These are phyloP conservation scores for Speoplatyrhinus poulsoni DNA, from an alignment of 2,113 vertebrate species.

Conservation along the genomic window DNA sequence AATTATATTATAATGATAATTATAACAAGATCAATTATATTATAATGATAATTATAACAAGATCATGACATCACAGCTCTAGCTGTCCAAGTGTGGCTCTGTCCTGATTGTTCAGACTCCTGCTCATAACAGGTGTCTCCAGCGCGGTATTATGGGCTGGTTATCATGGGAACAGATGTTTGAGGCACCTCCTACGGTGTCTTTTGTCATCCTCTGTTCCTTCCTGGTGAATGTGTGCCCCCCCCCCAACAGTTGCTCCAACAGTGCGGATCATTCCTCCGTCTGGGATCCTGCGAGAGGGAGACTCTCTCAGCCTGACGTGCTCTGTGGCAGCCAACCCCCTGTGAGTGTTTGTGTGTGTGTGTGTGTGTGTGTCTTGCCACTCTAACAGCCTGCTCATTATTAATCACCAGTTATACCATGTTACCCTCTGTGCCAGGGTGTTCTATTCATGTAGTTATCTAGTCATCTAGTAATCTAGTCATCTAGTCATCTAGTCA, in stretches of 20 bases:
- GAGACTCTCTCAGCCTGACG: slow-evolving; percentile 84
- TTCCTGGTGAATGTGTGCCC: slow-evolving; percentile 24
- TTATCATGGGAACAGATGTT: slow-evolving; percentile 67
- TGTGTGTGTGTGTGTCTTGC: slow-evolving; percentile 2
- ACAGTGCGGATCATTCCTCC: slow-evolving; percentile 85
- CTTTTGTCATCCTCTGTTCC: not conserved
- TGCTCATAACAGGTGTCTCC: slow-evolving; percentile 67
- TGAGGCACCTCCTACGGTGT: slow-evolving; percentile 31
- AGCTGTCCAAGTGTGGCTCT: too few species aligned
- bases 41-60: too few species aligned
- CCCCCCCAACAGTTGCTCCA: slow-evolving; percentile 79
- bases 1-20: too few species aligned
- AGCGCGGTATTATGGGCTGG: slow-evolving; percentile 38
- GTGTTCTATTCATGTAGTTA: not conserved
- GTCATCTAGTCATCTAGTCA: too few species aligned
- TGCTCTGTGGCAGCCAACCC: slow-evolving; percentile 87
- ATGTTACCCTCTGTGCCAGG: slow-evolving; percentile 28
- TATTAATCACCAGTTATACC: slow-evolving; percentile 69
- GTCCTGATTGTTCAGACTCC: slow-evolving; percentile 5
- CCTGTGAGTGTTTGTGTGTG: slow-evolving; percentile 77
- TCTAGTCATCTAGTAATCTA: too few species aligned
- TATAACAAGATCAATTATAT: too few species aligned
- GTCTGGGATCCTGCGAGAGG: slow-evolving; percentile 84
- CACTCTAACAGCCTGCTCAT: slow-evolving; percentile 50
- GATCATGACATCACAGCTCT: too few species aligned